Base-by-base conservation (phyloP, 2,797 vertebrate species). In the Holocentrus rufus region DNA sequence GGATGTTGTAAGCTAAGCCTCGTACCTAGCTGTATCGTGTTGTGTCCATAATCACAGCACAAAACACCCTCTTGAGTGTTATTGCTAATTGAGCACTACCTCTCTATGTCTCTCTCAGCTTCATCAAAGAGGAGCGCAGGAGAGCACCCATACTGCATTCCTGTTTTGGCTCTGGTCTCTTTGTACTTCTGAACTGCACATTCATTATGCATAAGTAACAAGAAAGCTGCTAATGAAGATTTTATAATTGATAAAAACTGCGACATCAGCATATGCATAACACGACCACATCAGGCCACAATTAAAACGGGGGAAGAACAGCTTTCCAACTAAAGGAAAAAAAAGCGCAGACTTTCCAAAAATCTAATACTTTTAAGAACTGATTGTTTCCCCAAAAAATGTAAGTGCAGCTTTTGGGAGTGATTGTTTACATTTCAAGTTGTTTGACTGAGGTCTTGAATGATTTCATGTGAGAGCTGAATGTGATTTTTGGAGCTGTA, bases 191-290 rank as follows among this genome's bases (percentile, higher is more conserved):
- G 78, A 86, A 78, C 74, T 67, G 70, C 76, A 58, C 72, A 80
- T 88, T 87, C 70, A 91, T 90, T 88, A 90, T 89, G 83, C 81
- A 88, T 79, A 65, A 68, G 78, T 72, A 80, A 88, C 77, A 88
- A 85, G 86, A 85, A 87, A 65, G 70, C 65, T 76, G 67, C 81
- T 90, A 88, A 90, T 91, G 78, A 90, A 78, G 80, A 85, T 87
- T 90, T 82, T 80, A 86, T 87, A 90, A 89, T 84, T 89, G 76
- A 89, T 88, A 20, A 85, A 89, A 86, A 81, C 60, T 83, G 86
- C 85, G 46, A 61, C 76, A 87, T 90, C 85, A 89, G 89, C 86
- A 86, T 72, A 70, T 77, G 82, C 71, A 79, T 85, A 58, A 69
- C 69, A 87, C 84, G 85, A 84, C 17, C 69, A 81, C 46, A 49